Evolutionary conservation across 2,113 vertebrate genomes (phyloP).

Genomic region (Litocranius walleri): DNA sequence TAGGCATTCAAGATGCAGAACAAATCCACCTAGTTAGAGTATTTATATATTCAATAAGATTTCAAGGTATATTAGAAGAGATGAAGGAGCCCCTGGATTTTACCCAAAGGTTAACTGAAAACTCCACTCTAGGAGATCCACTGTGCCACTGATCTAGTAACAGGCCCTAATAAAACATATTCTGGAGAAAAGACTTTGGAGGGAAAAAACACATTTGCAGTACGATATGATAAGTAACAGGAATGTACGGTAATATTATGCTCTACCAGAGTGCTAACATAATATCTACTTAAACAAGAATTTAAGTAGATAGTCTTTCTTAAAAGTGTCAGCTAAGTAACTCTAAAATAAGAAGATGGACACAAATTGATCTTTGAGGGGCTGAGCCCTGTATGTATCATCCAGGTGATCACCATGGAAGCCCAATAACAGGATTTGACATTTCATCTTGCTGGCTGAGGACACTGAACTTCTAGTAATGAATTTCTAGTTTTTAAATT

Average conservation of each 20-base stretch:
- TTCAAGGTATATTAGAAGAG: neutral
- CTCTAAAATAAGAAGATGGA: neutral
- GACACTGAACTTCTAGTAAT: constrained; percentile 46
- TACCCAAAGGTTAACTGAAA: neutral
- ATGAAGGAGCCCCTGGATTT: neutral
- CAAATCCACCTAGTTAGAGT: neutral
- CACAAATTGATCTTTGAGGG: neutral
- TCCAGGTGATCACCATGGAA: neutral
- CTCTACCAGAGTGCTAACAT: neutral
- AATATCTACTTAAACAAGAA: neutral
- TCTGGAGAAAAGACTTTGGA: neutral
- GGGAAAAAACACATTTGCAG: neutral
- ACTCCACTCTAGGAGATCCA: neutral
- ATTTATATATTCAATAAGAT: neutral
- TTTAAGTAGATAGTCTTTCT: neutral
- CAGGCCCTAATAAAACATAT: neutral
- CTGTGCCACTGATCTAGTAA: neutral
- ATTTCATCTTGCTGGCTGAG: neutral
- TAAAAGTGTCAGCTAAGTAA: neutral
- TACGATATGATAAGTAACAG: neutral
- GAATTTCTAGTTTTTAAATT: constrained; percentile 60
- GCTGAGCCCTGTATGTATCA: neutral
- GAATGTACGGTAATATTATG: neutral
- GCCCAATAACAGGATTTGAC: neutral
- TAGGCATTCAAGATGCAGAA: neutral